Evolutionary conservation across 2,888 invertebrate genomes (phyloP), one percentile per base, ranked within the genome.

Genomic region (Heliconius ismenius): DNA sequence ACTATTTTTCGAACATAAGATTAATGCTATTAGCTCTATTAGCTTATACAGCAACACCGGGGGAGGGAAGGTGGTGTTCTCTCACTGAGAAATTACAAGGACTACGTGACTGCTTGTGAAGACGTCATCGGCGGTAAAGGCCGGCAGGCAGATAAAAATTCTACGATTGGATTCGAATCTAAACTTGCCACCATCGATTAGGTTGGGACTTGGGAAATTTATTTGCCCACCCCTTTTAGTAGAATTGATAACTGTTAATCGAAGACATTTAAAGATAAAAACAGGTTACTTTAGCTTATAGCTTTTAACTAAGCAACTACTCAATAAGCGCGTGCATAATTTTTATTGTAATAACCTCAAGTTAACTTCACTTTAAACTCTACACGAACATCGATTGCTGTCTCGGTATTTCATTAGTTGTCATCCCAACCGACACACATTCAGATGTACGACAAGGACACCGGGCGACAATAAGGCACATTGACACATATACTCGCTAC

Each of bases 251-350:
- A 18, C 49, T 49, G 49, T 4, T 49, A 49, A 49, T 49, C 15
- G 18, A 49, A 49, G 18, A 49, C 15, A 15, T 49, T 18, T 60
- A 24, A 11, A 60, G 3, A 60, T n/a, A 60, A 60, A 60, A 60
- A 60, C 58, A 58, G n/a, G 9, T n/a, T 58, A 3, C 58, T 24
- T n/a, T n/a, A n/a, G 60, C 26, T 26, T 26, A 13, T 7, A 62
- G 28, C 6, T 15, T 62, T 62, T 26, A 62, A 62, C 18, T 62
- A 15, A 62, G 13, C 62, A 88, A 80, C 85, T 85, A 84, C 87
- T 84, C 84, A 87, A n/a, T 26, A 28, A 62, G 13, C 26, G 24
- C 62, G 24, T 62, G 62, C 62, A 26, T 62, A 62, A 62, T 62
- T n/a, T 21, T 70, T 36, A 69, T 28, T 58, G 28, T 70, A 58